Evolutionary conservation across 2,888 invertebrate species (phyloP), one percentile per base, ranked within the genome.

Genomic region (Cetonia aurata): DNA sequence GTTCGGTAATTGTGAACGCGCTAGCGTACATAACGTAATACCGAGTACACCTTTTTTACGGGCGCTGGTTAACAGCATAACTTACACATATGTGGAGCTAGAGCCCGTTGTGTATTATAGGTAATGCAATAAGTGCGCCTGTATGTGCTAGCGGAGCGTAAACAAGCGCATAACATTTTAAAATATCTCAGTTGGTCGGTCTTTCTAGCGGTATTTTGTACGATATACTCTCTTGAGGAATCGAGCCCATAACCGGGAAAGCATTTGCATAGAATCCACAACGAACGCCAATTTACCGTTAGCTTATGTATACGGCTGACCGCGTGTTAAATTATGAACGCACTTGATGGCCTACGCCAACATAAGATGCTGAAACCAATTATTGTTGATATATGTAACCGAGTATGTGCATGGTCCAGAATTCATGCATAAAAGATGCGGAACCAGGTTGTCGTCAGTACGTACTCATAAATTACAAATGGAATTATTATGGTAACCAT

Each of bases 181-280:
- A 59, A 59, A 42, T 52, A 1, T 37, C 44, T 42, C 19, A 42
- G 44, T 42, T 59, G 59, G 59, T 19, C 59, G 44, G 19, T 53
- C 44, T 59, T 42, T n/a, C 19, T 59, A 44, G 59, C 59, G 59
- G 59, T 59, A 59, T 19, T 42, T 42, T 25, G 19, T 25, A 44
- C 44, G 44, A 44, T 12, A 42, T 59, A 44, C 15, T 59, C 59
- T 25, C 48, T 6, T 48, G 48, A 48, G 48, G 17, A 48, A 56
- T 13, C 55, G 33, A 37, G 25, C 13, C 55, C 1, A 56, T 31
- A 56, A 56, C 37, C 55, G 37, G 55, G 33, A 52, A 25, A n/a
- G 12, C 17, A 56, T 44, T 44, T 44, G 44, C 44, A 44, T 42
- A 44, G 59, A 59, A 12, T 59, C 59, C 42, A 31, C 12, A 42